These are phyloP conservation scores for Ceratosolen solmsi DNA, from an alignment of 1,140 invertebrate species.

Conservation along the genomic window DNA sequence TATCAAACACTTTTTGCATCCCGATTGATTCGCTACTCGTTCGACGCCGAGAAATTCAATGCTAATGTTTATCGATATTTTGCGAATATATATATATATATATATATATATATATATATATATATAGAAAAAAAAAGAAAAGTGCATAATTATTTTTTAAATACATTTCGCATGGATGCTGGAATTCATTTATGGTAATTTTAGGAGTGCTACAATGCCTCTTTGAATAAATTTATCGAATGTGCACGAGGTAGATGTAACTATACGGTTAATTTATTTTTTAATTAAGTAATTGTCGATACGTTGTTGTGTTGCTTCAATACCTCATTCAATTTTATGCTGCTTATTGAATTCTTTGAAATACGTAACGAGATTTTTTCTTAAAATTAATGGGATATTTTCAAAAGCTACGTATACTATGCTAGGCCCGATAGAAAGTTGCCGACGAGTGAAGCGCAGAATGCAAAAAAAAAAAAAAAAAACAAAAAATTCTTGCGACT, in stretches of 20 bases:
- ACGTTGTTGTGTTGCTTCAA: background rate
- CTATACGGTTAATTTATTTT: background rate
- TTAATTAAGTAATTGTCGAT: no score
- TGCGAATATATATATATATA: no score
- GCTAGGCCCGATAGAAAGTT: background rate
- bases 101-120: no score
- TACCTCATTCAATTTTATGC: background rate
- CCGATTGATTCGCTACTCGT: no score
- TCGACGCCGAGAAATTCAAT: background rate
- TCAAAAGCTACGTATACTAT: background rate
- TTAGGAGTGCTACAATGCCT: background rate
- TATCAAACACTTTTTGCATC: no score
- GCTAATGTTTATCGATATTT: constrained; percentile 7
- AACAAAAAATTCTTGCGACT: background rate
- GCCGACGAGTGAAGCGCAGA: background rate
- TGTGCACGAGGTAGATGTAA: background rate
- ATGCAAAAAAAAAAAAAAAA: no score
- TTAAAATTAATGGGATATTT: background rate
- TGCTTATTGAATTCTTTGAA: background rate
- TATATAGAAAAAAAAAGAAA: no score
- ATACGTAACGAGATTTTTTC: background rate
- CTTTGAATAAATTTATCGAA: background rate
- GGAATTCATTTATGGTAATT: background rate
- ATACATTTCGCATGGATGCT: background rate
- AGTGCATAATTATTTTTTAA: background rate